phyloP scores from a whole-genome alignment of 2,797 vertebrate genomes.

The Odontamblyopus rebecca region DNA sequence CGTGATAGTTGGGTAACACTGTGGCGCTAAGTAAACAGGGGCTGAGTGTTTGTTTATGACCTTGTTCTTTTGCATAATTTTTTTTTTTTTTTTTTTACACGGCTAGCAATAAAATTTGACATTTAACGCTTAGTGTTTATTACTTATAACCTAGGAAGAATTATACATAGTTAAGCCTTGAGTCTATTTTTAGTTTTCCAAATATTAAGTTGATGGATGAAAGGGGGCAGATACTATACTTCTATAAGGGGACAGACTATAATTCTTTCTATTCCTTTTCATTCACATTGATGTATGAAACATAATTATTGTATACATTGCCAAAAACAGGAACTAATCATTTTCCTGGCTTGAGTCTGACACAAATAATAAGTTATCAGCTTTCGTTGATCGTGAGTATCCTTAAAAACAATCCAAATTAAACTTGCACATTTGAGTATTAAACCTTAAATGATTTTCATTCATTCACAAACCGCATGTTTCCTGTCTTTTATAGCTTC shows the following conservation, averaged over 20 bases:
- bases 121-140: neutral
- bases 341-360: neutral
- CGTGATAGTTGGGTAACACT: neutral
- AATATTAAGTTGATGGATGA: too few relatives aligned
- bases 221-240: too few relatives aligned
- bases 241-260: too few relatives aligned
- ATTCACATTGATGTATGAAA: too few relatives aligned
- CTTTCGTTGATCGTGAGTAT: too few relatives aligned
- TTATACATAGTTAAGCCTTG: neutral
- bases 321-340: too few relatives aligned
- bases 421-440: neutral
- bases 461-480: constrained; percentile 3
- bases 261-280: too few relatives aligned
- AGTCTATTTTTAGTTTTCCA: neutral
- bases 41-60: neutral
- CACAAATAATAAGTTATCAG: neutral
- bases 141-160: neutral
- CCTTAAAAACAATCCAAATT: neutral
- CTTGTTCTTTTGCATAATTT: neutral
- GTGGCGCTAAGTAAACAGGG: neutral
- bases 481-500: constrained; percentile 15
- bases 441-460: neutral
- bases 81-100: neutral
- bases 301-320: too few relatives aligned
- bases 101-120: neutral